phyloP scores from a whole-genome alignment of 2,797 vertebrate species.

The Ctenopoma multispine region DNA sequence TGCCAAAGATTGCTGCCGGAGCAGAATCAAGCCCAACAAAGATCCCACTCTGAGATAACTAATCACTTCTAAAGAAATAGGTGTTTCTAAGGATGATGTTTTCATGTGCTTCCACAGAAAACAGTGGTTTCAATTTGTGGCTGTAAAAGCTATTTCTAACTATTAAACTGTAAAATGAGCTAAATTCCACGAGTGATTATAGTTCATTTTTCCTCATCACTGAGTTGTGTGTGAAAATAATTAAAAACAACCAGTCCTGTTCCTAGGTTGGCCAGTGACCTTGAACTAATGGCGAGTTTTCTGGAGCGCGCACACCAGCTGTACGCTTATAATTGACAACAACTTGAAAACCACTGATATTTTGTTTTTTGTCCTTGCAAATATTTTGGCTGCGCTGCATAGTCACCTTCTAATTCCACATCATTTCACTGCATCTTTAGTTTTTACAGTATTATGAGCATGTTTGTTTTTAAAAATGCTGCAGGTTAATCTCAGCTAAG shows the following conservation, averaged over 20 bases:
- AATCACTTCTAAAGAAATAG: conserved; percentile 42
- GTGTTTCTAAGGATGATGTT: not conserved
- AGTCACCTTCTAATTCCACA: conserved; percentile 42
- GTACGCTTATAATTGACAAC: conserved; percentile 16
- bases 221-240: conserved; percentile 22
- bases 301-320: conserved; percentile 38
- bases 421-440: conserved; percentile 41
- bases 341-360: conserved; percentile 31
- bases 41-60: conserved; percentile 22
- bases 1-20: conserved; percentile 37
- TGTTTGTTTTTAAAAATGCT: not conserved
- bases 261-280: conserved; percentile 48
- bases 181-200: conserved; percentile 5
- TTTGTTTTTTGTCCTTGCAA: conserved; percentile 42
- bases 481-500: too few species aligned
- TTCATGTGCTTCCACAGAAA: not conserved
- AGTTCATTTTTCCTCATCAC: conserved; percentile 30
- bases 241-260: conserved; percentile 11
- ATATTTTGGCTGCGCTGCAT: conserved; percentile 33
- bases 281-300: conserved; percentile 62
- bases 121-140: conserved; percentile 5
- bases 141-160: too few species aligned
- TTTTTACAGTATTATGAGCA: conserved; percentile 4
- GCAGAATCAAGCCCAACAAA: conserved; percentile 29
- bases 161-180: not conserved